phyloP scores from a whole-genome alignment of 2,888 invertebrate genomes.

The Drosophila suboccidentalis region DNA sequence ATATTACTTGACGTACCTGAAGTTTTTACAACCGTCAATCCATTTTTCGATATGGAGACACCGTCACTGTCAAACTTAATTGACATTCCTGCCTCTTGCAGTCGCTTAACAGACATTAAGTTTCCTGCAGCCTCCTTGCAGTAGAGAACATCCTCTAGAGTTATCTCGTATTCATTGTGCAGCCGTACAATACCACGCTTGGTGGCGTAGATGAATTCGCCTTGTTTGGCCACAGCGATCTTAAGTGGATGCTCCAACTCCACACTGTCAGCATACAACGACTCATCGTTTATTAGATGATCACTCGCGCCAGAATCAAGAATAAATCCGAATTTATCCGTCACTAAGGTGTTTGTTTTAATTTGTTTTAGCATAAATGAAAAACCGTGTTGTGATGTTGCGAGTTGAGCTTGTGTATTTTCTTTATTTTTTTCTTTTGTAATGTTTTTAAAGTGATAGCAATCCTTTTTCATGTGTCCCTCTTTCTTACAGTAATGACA shows the following conservation, averaged over 20 bases:
- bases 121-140: constrained; percentile 1
- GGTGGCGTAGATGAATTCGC: constrained; percentile 4
- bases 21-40: neutral
- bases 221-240: constrained; percentile 10
- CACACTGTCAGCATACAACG: neutral
- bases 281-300: constrained; percentile 13
- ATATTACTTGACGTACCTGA: neutral
- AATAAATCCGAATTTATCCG: neutral
- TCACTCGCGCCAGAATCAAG: constrained; percentile 7
- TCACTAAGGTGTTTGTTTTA: neutral
- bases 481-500: neutral
- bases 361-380: neutral
- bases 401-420: neutral
- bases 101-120: no score
- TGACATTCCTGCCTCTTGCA: neutral
- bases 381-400: neutral
- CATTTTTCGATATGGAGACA: neutral
- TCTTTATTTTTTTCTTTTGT: no score
- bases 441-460: no score
- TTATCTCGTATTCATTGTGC: neutral
- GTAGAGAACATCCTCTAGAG: neutral
- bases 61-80: neutral
- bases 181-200: neutral
- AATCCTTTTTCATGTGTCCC: no score
- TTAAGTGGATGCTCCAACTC: constrained; percentile 1